phyloP scores from a whole-genome alignment of 2,113 vertebrate genomes.

The Cololabis saira region DNA sequence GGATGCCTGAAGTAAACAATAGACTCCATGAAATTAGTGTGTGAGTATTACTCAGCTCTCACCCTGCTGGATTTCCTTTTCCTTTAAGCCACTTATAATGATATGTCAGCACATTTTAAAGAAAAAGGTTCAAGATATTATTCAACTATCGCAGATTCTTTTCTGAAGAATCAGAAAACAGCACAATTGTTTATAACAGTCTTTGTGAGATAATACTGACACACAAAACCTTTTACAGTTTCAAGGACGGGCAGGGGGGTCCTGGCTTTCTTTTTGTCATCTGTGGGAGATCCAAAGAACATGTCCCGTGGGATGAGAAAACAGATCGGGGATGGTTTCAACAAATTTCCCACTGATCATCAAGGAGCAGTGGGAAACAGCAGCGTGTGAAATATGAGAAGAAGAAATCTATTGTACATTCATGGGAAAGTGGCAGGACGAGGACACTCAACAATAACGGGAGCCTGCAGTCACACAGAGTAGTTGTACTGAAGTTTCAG shows the following conservation, averaged over 20 bases:
- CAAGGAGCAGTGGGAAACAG: constrained; percentile 23
- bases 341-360: constrained; percentile 44
- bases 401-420: constrained; percentile 56
- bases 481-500: constrained; percentile 32
- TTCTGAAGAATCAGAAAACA: too few relatives aligned
- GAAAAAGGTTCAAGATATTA: background rate
- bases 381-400: constrained; percentile 54
- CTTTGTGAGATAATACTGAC: too few relatives aligned
- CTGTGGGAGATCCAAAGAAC: constrained; percentile 6
- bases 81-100: background rate
- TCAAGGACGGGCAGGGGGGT: too few relatives aligned
- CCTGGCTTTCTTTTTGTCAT: constrained; percentile 3
- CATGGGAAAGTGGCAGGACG: constrained; percentile 65
- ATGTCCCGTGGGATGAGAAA: constrained; percentile 28
- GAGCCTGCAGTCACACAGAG: constrained; percentile 24
- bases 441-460: constrained; percentile 36
- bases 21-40: constrained; percentile 51
- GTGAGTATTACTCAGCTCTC: constrained; percentile 40
- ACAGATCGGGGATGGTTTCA: constrained; percentile 24
- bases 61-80: constrained; percentile 15
- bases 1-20: constrained; percentile 73
- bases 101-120: background rate
- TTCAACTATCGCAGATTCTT: background rate
- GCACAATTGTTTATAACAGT: too few relatives aligned
- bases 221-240: too few relatives aligned